A percentile compares a stretch with the other conserved stretches of the same genome.
Conservation (phyloP, 2,797 vertebrate genomes). For the Poeciliopsis turneri region DNA sequence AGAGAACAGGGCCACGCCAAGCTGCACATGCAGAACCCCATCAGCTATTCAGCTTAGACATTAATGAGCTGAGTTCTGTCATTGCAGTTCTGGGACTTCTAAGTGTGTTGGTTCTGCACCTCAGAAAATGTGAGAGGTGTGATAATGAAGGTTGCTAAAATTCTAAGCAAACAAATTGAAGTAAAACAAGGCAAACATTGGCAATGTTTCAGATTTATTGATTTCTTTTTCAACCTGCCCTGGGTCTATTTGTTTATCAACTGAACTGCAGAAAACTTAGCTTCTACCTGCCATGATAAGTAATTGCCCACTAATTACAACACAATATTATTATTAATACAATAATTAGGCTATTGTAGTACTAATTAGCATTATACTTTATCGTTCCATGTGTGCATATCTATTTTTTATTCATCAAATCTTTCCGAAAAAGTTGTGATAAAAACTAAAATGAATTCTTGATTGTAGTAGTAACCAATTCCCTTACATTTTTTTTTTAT, state of each 20-base stretch:
- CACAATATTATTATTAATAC: too few species aligned
- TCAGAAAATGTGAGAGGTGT: conserved; percentile 13
- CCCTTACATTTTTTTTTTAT: not conserved
- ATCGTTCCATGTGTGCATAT: not conserved
- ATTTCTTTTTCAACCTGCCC: not conserved
- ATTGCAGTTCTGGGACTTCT: conserved; percentile 47
- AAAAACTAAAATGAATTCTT: not conserved
- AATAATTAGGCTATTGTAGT: too few species aligned
- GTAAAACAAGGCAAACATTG: not conserved
- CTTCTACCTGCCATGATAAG: too few species aligned
- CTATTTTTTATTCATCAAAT: not conserved
- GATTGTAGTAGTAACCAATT: not conserved
- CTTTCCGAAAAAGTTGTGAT: not conserved
- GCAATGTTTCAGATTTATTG: conserved; percentile 15
- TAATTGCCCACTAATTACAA: too few species aligned
- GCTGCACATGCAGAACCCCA: conserved; percentile 37
- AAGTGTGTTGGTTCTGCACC: conserved; percentile 21
- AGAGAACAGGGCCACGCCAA: conserved; percentile 59
- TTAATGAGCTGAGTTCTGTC: conserved; percentile 66
- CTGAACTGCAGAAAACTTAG: too few species aligned
- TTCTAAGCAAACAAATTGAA: not conserved
- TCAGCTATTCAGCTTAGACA: conserved; percentile 70
- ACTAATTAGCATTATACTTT: not conserved
- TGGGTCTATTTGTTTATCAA: not conserved
- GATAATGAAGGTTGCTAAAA: conserved; percentile 15